These are phyloP conservation scores for Colostygia pectinataria DNA, from an alignment of 2,888 invertebrate species.

Conservation along the genomic window DNA sequence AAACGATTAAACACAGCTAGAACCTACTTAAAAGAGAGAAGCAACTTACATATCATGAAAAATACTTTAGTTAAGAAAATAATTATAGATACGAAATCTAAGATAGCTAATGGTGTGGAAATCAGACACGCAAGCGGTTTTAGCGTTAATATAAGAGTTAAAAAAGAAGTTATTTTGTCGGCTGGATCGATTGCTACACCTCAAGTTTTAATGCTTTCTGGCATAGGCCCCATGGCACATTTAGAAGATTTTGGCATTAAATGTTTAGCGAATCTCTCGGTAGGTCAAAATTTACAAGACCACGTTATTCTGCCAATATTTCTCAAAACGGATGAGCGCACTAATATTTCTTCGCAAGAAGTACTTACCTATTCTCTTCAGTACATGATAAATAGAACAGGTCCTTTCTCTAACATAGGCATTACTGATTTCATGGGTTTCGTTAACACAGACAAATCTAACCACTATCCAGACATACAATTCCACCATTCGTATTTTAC, in stretches of 20 bases:
- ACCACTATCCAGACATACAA: slow-evolving; percentile 77
- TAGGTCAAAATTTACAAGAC: slow-evolving; percentile 79
- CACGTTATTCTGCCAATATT: slow-evolving; percentile 63
- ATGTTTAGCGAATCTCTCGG: slow-evolving; percentile 60
- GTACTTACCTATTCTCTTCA: slow-evolving; percentile 47
- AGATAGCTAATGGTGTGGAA: slow-evolving; percentile 61
- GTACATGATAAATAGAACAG: slow-evolving; percentile 66
- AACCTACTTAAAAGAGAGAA: slow-evolving; percentile 26
- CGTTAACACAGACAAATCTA: slow-evolving; percentile 65
- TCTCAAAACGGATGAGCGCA: slow-evolving; percentile 53
- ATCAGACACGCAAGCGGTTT: slow-evolving; percentile 54
- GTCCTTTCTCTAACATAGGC: slow-evolving; percentile 21
- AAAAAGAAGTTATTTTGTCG: slow-evolving; percentile 75
- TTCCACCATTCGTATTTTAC: slow-evolving; percentile 60
- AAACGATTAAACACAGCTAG: slow-evolving; percentile 71
- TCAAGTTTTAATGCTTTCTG: slow-evolving; percentile 77
- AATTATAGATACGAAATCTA: slow-evolving; percentile 68
- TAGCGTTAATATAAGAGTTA: slow-evolving; percentile 52
- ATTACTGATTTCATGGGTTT: slow-evolving; percentile 72
- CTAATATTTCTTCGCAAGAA: neutral
- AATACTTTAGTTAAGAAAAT: slow-evolving; percentile 75
- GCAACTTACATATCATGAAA: slow-evolving; percentile 67
- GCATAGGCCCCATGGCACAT: slow-evolving; percentile 70
- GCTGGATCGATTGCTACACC: slow-evolving; percentile 77
- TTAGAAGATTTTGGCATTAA: slow-evolving; percentile 56